phyloP scores from a whole-genome alignment of 2,113 vertebrate genomes.

The Sardina pilchardus region DNA sequence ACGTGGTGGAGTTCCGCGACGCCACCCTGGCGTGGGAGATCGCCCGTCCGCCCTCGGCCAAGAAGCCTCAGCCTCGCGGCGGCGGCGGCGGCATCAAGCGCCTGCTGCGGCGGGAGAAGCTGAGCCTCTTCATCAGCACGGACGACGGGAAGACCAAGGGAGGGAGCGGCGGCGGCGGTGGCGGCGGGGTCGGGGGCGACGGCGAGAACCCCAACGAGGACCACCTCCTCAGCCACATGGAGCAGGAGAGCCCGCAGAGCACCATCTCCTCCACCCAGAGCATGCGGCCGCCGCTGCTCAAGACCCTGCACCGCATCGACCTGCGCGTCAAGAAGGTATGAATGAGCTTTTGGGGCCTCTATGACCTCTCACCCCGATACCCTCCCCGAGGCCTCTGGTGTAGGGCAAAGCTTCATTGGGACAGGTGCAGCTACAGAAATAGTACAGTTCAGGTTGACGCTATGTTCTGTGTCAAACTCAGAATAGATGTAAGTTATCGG shows the following conservation, averaged over 20 bases:
- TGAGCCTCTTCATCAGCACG: conserved; percentile 66
- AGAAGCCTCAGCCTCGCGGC: conserved; percentile 38
- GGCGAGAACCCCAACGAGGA: conserved; percentile 62
- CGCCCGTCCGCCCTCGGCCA: conserved; percentile 39
- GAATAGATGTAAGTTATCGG: not conserved
- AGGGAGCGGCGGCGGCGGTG: not conserved
- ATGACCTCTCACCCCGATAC: not conserved
- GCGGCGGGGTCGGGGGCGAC: not conserved
- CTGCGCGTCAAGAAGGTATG: conserved; percentile 71
- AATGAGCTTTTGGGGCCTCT: not conserved
- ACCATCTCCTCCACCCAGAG: conserved; percentile 73
- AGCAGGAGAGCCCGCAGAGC: conserved; percentile 77
- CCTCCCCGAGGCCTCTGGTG: not conserved
- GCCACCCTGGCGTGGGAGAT: conserved; percentile 77
- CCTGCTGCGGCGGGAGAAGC: conserved; percentile 69
- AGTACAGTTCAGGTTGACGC: not conserved
- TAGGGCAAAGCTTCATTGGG: too few relatives aligned
- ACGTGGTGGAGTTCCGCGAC: conserved; percentile 70
- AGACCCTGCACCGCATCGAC: conserved; percentile 71
- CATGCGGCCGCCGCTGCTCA: conserved; percentile 68
- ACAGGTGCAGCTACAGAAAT: too few relatives aligned
- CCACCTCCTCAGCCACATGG: conserved; percentile 73
- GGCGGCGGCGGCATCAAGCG: conserved; percentile 61
- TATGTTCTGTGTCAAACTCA: not conserved
- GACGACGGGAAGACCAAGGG: conserved; percentile 58